Evolutionary conservation across 2,888 invertebrate species (phyloP).

Genomic region (Morpho achilles): DNA sequence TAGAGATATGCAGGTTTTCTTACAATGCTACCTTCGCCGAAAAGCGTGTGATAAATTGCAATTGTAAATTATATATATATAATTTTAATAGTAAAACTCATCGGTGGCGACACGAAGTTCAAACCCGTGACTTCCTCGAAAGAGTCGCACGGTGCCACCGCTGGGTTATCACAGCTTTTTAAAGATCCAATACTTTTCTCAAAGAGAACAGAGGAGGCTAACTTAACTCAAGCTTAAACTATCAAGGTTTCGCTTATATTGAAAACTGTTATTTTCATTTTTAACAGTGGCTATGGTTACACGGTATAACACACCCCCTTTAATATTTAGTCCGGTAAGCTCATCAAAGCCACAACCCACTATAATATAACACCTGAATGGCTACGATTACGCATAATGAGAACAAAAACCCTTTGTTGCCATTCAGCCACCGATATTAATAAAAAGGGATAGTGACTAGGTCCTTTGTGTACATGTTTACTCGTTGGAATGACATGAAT

Average conservation of each 20-base stretch:
- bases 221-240: too few species aligned
- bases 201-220: too few species aligned
- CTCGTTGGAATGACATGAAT: slow-evolving; percentile 65
- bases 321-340: slow-evolving; percentile 35
- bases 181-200: too few species aligned
- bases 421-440: slow-evolving; percentile 70
- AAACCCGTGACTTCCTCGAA: too few species aligned
- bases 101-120: too few species aligned
- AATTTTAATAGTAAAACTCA: too few species aligned
- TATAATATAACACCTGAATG: slow-evolving; percentile 73
- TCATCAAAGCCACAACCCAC: slow-evolving; percentile 52
- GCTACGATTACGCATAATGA: slow-evolving; percentile 67
- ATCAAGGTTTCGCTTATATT: not conserved
- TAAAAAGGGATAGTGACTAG: slow-evolving; percentile 69
- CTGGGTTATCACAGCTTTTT: too few species aligned
- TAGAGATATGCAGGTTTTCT: too few species aligned
- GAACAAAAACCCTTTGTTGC: slow-evolving; percentile 63
- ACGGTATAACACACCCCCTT: slow-evolving; percentile 14
- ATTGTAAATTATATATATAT: too few species aligned
- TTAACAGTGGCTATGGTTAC: not conserved
- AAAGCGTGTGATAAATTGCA: too few species aligned
- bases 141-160: too few species aligned
- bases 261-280: not conserved
- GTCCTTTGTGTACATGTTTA: slow-evolving; percentile 67
- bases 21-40: too few species aligned